Base-by-base conservation (phyloP, 30 jellyfish, hydroid and myxozoan genomes). In the Clytia hemisphaerica region DNA sequence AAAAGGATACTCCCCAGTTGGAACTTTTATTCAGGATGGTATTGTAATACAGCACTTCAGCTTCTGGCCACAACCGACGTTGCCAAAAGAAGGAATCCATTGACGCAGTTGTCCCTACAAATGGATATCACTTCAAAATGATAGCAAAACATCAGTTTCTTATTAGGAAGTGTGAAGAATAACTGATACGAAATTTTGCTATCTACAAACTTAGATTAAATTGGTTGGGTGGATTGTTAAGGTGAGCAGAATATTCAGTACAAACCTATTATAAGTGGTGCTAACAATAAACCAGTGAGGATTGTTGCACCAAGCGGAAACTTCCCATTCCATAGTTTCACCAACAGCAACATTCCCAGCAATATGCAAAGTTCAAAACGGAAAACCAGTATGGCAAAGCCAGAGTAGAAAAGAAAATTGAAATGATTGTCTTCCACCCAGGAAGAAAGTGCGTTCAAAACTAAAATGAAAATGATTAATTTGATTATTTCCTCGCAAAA, bases 1-100 rank as follows among this genome's bases (percentile, higher is more conserved):
- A 58, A 79, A 86, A 86, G 83, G 96, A 86, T 86, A 86, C 96
- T 19, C 96, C 96, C 96, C 96, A 86, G 45, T 78, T 42, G 2
- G 94, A 86, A 63, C 96, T 86, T 58, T 86, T 86, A 49, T 86
- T 86, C 21, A 86, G 81, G 6, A 86, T 15, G 0, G 94, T 73
- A 37, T 86, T 86, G 62, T 78, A 86, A 48, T 78, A 86, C 50
- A 79, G 47, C 18, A 86, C 96, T 26, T 61, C 79, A 10, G 94
- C 96, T 55, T 86, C 96, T 30, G 96, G 96, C 96, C 96, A 86
- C 34, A 86, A 21, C 54, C 66, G 37, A 21, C 71, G 64, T 45
- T 61, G 76, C 96, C 96, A 86, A 50, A 86, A 78, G 15, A 54
- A 9, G 31, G 96, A 86, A 67, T 86, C 96, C 31, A 86, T 55